Base-by-base conservation (phyloP, 2,113 vertebrate genomes). In the Brachionichthys hirsutus region DNA sequence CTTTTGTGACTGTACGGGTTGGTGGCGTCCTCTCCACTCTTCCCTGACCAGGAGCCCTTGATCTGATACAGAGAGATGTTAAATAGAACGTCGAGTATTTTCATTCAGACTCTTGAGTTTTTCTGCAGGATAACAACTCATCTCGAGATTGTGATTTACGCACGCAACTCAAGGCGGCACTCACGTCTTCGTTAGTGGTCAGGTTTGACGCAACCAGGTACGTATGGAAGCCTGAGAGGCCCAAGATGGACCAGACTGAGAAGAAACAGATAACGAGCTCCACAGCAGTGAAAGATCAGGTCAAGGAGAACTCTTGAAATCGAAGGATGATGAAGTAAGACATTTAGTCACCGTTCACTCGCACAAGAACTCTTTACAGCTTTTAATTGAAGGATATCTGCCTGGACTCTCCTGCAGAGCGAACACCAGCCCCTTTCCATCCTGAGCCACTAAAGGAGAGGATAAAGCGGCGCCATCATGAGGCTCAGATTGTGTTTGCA, bases 201-300 rank as follows among this genome's bases (percentile, higher is more conserved):
- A 95, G 89, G 89, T 98, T 98, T 75, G 96, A 94, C 79, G 96
- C 94, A 2, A 98, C 93, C 64, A 98, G 92, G 1, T 98, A 98
- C 9, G 96, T 98, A 88, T 98, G 96, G 90, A 98, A 98, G 90
- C 96, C 96, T 81, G 96, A 98, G 89, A 98, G 96, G 89, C 96
- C 96, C 89, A 98, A 87, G 88, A 98, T 98, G 63, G 94, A 96
- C 96, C 96, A 98, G 76, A 98, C 93, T 51, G 96, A 98, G 90
- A 98, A 96, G 85, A 98, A 98, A 76, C 96, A 98, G 38, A 98
- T 92, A 67, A 95, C 93, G 87, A 98, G 81, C 87, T 98, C 96
- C 81, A 98, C 88, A 48, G 95, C 93, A 48, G 94, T 98, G 84
- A 55, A 62, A 41, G 0, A 41, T 1, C 6, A 35, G 51, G 93